phyloP scores from a whole-genome alignment of 2,888 invertebrate species.

The Amphiduros pacificus region DNA sequence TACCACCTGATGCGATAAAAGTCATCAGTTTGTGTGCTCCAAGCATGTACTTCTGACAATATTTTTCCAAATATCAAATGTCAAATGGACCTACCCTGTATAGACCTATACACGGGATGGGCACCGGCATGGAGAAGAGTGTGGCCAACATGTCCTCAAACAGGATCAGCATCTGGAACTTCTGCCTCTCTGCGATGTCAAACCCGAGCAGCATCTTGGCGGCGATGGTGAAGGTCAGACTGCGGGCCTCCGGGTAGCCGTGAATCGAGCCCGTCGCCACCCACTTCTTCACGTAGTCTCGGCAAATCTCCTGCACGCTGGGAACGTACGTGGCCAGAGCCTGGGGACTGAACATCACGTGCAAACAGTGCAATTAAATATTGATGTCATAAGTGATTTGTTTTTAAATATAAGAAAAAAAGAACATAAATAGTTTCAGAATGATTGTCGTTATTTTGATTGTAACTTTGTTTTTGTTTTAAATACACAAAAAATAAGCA shows the following conservation, averaged over 20 bases:
- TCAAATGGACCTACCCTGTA: constrained; percentile 48
- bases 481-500: too few relatives aligned
- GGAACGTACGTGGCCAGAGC: constrained; percentile 39
- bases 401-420: too few relatives aligned
- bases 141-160: constrained; percentile 43
- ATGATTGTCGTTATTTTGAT: too few relatives aligned
- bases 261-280: constrained; percentile 39
- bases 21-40: too few relatives aligned
- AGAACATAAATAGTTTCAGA: too few relatives aligned
- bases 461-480: too few relatives aligned
- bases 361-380: too few relatives aligned
- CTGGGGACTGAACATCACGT: constrained; percentile 32
- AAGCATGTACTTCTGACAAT: too few relatives aligned
- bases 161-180: constrained; percentile 31
- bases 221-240: constrained; percentile 42
- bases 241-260: constrained; percentile 41
- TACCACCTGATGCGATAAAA: too few relatives aligned
- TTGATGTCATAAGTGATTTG: too few relatives aligned
- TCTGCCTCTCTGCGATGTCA: constrained; percentile 32
- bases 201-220: constrained; percentile 44
- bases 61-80: too few relatives aligned
- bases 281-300: constrained; percentile 33
- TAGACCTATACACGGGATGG: constrained; percentile 45
- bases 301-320: constrained; percentile 30
- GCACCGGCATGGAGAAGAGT: constrained; percentile 45